Conservation (phyloP, 2,888 invertebrate genomes). For the Caenorhabditis imperialis region DNA sequence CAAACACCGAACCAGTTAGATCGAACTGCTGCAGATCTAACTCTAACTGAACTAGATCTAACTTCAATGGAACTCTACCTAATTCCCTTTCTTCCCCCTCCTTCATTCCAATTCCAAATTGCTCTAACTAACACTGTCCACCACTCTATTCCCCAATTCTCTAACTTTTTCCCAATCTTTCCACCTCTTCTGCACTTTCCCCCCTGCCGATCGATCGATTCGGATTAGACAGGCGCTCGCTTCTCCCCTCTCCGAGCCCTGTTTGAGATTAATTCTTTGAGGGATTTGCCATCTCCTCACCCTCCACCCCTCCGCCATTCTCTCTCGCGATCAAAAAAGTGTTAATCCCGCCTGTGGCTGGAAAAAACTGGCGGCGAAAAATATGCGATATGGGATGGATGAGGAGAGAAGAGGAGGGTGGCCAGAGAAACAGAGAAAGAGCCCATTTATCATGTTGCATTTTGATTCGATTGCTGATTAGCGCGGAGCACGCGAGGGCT, state of each 20-base stretch:
- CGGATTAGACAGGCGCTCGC: slow-evolving; percentile 23
- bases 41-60: too few species aligned
- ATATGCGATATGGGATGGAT: slow-evolving; percentile 9
- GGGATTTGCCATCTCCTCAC: slow-evolving; percentile 43
- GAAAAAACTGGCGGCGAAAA: slow-evolving; percentile 20
- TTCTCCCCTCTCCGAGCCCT: slow-evolving; percentile 11
- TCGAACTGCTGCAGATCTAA: too few species aligned
- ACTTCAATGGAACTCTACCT: too few species aligned
- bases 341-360: too few species aligned
- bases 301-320: too few species aligned
- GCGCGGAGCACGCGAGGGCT: slow-evolving; percentile 20
- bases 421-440: slow-evolving; percentile 11
- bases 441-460: slow-evolving; percentile 44
- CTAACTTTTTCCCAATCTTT: too few species aligned
- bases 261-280: slow-evolving; percentile 48
- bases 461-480: slow-evolving; percentile 49
- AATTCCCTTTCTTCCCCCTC: too few species aligned
- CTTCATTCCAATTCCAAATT: too few species aligned
- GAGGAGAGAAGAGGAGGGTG: background rate
- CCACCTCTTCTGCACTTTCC: slow-evolving; percentile 1
- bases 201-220: background rate
- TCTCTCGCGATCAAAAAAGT: too few species aligned
- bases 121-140: too few species aligned
- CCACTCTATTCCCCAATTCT: too few species aligned
- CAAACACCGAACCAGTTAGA: too few species aligned